Evolutionary conservation across 2,888 invertebrate genomes (phyloP).

Genomic region (Noctua janthe): DNA sequence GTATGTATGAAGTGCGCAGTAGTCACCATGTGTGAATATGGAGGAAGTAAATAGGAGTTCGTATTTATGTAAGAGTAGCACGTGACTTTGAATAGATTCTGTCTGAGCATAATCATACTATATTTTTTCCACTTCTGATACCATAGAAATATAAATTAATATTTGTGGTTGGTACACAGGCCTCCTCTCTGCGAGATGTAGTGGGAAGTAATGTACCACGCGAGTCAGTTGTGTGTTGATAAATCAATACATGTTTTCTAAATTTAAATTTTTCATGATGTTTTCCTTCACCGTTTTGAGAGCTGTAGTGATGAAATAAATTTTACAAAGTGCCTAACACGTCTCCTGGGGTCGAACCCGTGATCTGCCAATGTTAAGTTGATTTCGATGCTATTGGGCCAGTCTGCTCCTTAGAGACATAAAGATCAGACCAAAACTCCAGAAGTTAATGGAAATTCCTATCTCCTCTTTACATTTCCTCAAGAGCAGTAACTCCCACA

Average conservation of each 20-base stretch:
- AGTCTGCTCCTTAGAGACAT: neutral
- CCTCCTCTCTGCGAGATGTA: neutral
- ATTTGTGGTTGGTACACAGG: neutral
- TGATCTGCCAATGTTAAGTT: neutral
- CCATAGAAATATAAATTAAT: neutral
- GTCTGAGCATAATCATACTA: neutral
- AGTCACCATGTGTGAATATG: neutral
- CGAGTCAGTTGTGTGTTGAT: neutral
- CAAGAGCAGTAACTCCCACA: constrained; percentile 1
- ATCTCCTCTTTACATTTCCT: constrained; percentile 6
- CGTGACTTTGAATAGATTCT: neutral
- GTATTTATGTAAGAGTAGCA: neutral
- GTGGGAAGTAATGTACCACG: neutral
- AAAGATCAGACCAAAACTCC: constrained; percentile 2
- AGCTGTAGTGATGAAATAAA: neutral
- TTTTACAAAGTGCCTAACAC: neutral
- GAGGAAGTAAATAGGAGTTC: neutral
- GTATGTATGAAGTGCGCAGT: neutral
- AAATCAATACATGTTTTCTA: neutral
- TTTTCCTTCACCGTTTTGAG: neutral
- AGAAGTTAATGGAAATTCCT: constrained; percentile 11
- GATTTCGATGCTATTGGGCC: neutral
- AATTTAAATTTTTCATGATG: neutral
- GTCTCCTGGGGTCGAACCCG: neutral
- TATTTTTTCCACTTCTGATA: neutral